A percentile compares a stretch with the other conserved stretches of the same genome.
Conservation (phyloP, 1,140 invertebrate genomes). For the Drosophila oshimai region DNA sequence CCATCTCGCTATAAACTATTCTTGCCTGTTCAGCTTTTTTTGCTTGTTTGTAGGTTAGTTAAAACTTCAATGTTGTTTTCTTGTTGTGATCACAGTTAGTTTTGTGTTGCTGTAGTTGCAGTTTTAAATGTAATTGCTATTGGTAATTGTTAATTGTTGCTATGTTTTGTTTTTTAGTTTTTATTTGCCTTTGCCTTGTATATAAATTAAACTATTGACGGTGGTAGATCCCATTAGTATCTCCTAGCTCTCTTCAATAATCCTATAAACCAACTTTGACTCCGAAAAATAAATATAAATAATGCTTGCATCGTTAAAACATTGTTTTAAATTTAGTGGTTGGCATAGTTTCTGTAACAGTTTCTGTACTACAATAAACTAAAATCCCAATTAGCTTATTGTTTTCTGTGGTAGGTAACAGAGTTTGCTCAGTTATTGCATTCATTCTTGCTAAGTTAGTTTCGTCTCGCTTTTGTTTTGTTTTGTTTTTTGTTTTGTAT, state of each 20-base stretch:
- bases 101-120: slow-evolving; percentile 76
- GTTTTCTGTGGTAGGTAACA: slow-evolving; percentile 36
- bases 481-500: slow-evolving; percentile 10
- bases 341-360: not conserved
- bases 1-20: slow-evolving; percentile 62
- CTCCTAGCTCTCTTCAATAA: slow-evolving; percentile 39
- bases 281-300: slow-evolving; percentile 32
- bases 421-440: slow-evolving; percentile 38
- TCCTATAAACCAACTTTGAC: not conserved
- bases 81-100: slow-evolving; percentile 78
- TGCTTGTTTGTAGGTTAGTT: slow-evolving; percentile 45
- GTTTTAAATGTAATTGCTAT: slow-evolving; percentile 52
- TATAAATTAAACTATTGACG: slow-evolving; percentile 74
- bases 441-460: slow-evolving; percentile 22
- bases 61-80: slow-evolving; percentile 53
- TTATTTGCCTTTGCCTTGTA: slow-evolving; percentile 30
- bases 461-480: not conserved
- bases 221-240: slow-evolving; percentile 72
- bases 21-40: slow-evolving; percentile 41
- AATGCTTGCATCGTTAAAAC: slow-evolving; percentile 44
- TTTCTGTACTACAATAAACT: slow-evolving; percentile 11
- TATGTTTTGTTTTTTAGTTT: slow-evolving; percentile 36
- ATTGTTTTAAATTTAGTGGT: slow-evolving; percentile 1
- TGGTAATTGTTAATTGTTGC: slow-evolving; percentile 46
- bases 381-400: slow-evolving; percentile 30